Base-by-base conservation (phyloP, 2,888 invertebrate species). In the Drosophila leonis region DNA sequence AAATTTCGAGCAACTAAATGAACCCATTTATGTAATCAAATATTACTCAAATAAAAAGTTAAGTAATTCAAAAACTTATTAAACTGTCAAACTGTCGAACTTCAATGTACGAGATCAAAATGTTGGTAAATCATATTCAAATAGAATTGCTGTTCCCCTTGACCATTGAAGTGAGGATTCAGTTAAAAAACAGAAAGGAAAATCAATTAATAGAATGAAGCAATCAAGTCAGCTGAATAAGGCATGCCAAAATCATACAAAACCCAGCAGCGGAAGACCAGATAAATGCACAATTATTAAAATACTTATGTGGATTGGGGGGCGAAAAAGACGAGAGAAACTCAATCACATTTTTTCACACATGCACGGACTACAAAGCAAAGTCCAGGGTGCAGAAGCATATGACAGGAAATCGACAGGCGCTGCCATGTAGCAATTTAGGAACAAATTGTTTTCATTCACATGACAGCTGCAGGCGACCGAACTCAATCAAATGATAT, bases 381-480 rank as follows among this genome's bases (percentile, higher is more conserved):
- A 29, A 39, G 54, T 18, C 37, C 10, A 15, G 3, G 52, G n/a
- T 18, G 31, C 15, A 5, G 18, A 10, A 65, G 52, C 49, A 61
- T 42, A 72, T 81, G 83, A 75, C 87, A 86, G 84, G 76, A 81
- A 81, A 83, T 70, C 71, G 82, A 88, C 81, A 68, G 70, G 69
- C 65, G 65, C 62, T 61, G 69, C 72, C 85, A 80, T 72, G 72
- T 72, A 48, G 72, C 89, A 83, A 88, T 88, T 88, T 78, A 78
- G 83, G 72, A 76, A 78, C 63, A 86, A 86, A 83, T 86, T 85
- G 86, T 77, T 80, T 85, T 77, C 88, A 63, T 77, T 74, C 80
- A 82, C 54, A 69, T 85, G 83, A 76, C 88, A 88, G 80, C 71
- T 65, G 72, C 83, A 83, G 77, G 67, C 63, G 29, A 52, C 63